phyloP scores from a whole-genome alignment of 2,797 vertebrate genomes.

The Enteromius argenteus region DNA sequence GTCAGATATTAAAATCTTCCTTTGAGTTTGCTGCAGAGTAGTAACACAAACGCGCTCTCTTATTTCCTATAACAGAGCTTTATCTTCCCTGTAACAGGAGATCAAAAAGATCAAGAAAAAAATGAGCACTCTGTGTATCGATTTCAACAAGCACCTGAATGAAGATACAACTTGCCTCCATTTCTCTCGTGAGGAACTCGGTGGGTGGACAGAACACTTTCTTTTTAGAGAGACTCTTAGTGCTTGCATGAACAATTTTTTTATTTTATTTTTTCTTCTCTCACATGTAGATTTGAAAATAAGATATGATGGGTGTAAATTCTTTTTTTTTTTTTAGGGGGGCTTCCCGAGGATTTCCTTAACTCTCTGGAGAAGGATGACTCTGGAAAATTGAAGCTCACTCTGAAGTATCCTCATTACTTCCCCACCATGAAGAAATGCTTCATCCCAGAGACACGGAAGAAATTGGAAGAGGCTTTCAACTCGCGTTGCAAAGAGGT shows the following conservation, averaged over 20 bases:
- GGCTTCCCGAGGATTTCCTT: constrained; percentile 94
- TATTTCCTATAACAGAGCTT: background rate
- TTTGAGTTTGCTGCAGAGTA: background rate
- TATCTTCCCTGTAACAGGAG: constrained; percentile 77
- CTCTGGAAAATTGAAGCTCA: constrained; percentile 88
- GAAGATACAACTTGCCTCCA: constrained; percentile 90
- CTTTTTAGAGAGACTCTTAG: background rate
- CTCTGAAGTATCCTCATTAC: constrained; percentile 96
- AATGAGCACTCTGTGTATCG: constrained; percentile 90
- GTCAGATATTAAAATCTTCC: constrained; percentile 69
- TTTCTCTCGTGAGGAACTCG: constrained; percentile 88
- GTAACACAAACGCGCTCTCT: background rate
- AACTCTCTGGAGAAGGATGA: constrained; percentile 88
- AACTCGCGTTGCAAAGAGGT: constrained; percentile 97
- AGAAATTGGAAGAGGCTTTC: constrained; percentile 90
- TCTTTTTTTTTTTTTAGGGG: constrained; percentile 75
- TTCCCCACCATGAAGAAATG: constrained; percentile 98
- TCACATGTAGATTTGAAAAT: background rate
- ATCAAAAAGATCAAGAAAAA: constrained; percentile 95
- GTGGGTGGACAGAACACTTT: constrained; percentile 71
- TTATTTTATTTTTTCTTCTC: background rate
- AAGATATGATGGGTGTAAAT: background rate
- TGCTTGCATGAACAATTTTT: background rate
- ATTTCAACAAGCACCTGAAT: constrained; percentile 97
- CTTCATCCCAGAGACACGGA: constrained; percentile 88